A percentile compares a stretch with the other conserved stretches of the same genome.
phyloP scores from a whole-genome alignment of 2,888 invertebrate species.

The Pyrochroa serraticornis region DNA sequence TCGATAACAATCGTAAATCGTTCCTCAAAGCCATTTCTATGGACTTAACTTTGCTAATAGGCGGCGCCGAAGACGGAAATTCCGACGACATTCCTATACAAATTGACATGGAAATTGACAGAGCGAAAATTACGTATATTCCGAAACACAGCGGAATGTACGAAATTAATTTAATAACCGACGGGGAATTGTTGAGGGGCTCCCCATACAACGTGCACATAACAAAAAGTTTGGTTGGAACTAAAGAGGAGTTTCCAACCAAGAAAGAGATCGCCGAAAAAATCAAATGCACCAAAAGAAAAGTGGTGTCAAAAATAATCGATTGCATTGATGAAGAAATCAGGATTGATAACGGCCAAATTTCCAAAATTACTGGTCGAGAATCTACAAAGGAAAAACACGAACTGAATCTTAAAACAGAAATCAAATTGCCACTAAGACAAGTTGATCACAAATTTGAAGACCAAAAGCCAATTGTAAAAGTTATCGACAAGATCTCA shows the following conservation, averaged over 20 bases:
- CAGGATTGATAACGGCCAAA: slow-evolving; percentile 7
- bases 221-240: slow-evolving; percentile 39
- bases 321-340: slow-evolving; percentile 45
- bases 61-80: background rate
- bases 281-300: slow-evolving; percentile 47
- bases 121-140: slow-evolving; percentile 62
- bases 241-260: slow-evolving; percentile 23
- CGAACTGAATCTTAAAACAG: no score
- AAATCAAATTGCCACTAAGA: slow-evolving; percentile 1
- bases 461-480: no score
- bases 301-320: slow-evolving; percentile 44
- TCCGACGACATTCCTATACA: slow-evolving; percentile 61
- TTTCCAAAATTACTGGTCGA: background rate
- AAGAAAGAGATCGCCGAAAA: slow-evolving; percentile 29
- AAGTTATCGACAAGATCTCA: no score
- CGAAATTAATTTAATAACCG: slow-evolving; percentile 63
- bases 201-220: slow-evolving; percentile 65
- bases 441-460: slow-evolving; percentile 44
- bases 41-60: slow-evolving; percentile 30
- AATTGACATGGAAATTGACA: slow-evolving; percentile 58
- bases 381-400: no score
- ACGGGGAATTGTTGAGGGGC: slow-evolving; percentile 64
- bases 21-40: slow-evolving; percentile 29
- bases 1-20: slow-evolving; percentile 21
- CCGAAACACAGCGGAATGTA: slow-evolving; percentile 63